Base-by-base conservation (phyloP, 2,888 invertebrate genomes). In the Thecocarcelia acutangulata region DNA sequence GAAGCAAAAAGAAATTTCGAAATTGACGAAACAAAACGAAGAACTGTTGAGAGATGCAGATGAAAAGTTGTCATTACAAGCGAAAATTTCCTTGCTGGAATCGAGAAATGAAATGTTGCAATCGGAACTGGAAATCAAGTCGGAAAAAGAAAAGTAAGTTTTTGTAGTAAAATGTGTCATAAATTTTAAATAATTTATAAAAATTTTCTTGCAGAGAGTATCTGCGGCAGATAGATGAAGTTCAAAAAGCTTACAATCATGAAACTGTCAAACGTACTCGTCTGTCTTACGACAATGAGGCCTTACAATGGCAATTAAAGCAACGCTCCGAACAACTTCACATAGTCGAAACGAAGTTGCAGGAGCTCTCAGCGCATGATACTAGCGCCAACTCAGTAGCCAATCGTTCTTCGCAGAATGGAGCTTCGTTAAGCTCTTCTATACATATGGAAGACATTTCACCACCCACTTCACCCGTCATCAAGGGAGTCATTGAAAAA, bases 21-120 rank as follows among this genome's bases (percentile, higher is more conserved):
- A 95, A 17, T 91, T 98, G 59, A 93, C 94, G 56, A 94, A 94
- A 86, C 93, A 94, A 74, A 93, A 94, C 75, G 93, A 94, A 24
- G 94, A 95, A 85, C 92, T 95, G 68, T 91, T 93, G 50, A 93
- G 94, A 33, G 95, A 96, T 88, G 94, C 95, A 13, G 96, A 96
- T 86, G 93, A 94, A 74, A 93, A 97, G 83, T 93, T 94, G 19
- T 92, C 93, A 0, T 93, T 95, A 0, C 93, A 95, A 88, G 94
- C 95, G 42, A 95, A 94, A 84, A 93, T 95, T n/a, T 94, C 94
- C 21, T 92, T 94, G 0, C 92, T 97, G 40, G 94, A 95, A 64
- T 96, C 97, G 80, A 94, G 96, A 79, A 95, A 96, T 68, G 97
- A 97, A 89, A 97, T 98, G 91, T 91, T 98, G 72, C 94, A 94